Evolutionary conservation across 2,888 invertebrate genomes (phyloP).

Genomic region (Tipula helvola): DNA sequence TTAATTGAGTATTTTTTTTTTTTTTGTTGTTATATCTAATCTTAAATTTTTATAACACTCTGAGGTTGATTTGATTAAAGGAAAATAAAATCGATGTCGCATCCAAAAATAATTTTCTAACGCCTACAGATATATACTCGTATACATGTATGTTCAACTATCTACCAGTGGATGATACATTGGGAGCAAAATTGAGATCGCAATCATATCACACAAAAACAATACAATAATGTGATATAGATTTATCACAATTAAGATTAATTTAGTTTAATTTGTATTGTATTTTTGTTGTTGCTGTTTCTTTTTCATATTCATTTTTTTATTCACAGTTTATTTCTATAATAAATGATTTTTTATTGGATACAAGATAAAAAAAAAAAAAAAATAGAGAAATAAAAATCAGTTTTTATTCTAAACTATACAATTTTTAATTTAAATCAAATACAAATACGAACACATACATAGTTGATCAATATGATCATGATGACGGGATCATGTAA

Average conservation of each 20-base stretch:
- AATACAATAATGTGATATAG: conserved; percentile 8
- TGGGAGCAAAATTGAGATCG: neutral
- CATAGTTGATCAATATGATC: neutral
- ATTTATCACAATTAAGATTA: conserved; percentile 12
- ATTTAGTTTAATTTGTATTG: conserved; percentile 10
- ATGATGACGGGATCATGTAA: neutral
- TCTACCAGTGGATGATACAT: neutral
- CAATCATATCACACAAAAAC: neutral
- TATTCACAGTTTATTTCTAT: neutral
- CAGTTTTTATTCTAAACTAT: neutral
- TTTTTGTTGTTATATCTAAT: neutral
- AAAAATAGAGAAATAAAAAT: neutral
- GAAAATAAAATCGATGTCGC: neutral
- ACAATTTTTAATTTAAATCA: neutral
- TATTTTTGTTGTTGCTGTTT: neutral
- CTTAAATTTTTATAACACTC: neutral
- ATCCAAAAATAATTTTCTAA: neutral
- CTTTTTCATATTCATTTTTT: neutral
- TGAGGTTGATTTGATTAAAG: neutral
- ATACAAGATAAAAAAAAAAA: neutral
- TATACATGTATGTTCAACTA: neutral
- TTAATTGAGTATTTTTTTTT: neutral
- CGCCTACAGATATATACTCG: neutral
- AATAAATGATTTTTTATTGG: neutral
- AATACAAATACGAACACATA: neutral